These are phyloP conservation scores for Ceratotherium simum DNA, from an alignment of 2,113 vertebrate species.

Conservation along the genomic window DNA sequence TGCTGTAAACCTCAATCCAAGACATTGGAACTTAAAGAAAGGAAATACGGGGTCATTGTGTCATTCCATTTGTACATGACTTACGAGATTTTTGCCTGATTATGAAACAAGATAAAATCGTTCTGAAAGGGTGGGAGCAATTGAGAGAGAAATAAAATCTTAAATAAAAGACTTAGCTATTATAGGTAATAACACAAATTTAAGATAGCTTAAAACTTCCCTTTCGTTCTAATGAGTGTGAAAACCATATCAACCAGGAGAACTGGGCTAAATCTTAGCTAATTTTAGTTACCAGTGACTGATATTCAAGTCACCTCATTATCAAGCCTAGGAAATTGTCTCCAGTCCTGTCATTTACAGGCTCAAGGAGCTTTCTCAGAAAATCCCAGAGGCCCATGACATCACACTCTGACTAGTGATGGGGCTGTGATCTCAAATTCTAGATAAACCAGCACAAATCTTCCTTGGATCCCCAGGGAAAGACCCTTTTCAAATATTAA, in stretches of 20 bases:
- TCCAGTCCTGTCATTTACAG: neutral
- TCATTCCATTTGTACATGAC: neutral
- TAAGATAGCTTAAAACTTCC: neutral
- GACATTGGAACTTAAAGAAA: neutral
- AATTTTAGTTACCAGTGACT: neutral
- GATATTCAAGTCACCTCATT: neutral
- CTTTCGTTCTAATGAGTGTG: neutral
- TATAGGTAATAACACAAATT: neutral
- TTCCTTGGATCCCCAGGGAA: neutral
- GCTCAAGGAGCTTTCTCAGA: neutral
- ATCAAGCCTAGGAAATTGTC: neutral
- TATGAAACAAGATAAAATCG: neutral
- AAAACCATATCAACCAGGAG: neutral
- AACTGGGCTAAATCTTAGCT: neutral
- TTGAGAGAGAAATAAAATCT: conserved; percentile 5
- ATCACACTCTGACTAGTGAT: neutral
- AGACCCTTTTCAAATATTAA: neutral
- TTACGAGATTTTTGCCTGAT: neutral
- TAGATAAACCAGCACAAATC: neutral
- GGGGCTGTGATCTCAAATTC: neutral
- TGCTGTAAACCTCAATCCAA: neutral
- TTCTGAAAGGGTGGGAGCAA: neutral
- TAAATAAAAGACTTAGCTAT: neutral
- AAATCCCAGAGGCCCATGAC: neutral
- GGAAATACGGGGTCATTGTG: neutral